Evolutionary conservation across 2,797 vertebrate genomes (phyloP).

Genomic region (Eupleurogrammus muticus): DNA sequence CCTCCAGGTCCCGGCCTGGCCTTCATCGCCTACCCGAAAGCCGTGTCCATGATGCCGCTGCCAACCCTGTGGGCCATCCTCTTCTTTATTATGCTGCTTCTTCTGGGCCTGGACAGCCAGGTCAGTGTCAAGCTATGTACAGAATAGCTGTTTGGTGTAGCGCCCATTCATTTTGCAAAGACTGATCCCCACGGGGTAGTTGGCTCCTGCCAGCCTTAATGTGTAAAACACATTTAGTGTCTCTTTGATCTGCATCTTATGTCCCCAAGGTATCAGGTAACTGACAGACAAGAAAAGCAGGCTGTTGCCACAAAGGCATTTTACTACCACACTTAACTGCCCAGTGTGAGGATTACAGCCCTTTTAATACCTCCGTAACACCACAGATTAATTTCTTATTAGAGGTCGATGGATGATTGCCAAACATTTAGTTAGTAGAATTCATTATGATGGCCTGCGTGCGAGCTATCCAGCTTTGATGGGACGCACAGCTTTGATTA

Average conservation of each 20-base stretch:
- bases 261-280: slow-evolving; percentile 48
- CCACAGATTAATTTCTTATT: slow-evolving; percentile 14
- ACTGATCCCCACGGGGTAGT: slow-evolving; percentile 3
- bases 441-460: slow-evolving; percentile 11
- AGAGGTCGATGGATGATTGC: slow-evolving; percentile 2
- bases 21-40: slow-evolving; percentile 99
- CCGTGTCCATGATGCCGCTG: slow-evolving; percentile 98
- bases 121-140: slow-evolving; percentile 75
- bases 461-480: slow-evolving; percentile 25
- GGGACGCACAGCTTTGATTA: slow-evolving; percentile 59
- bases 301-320: slow-evolving; percentile 50
- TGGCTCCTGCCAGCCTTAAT: slow-evolving; percentile 40
- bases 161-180: slow-evolving; percentile 13
- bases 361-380: slow-evolving; percentile 7
- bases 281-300: slow-evolving; percentile 41
- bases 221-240: slow-evolving; percentile 60
- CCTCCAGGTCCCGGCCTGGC: slow-evolving; percentile 95
- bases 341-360: slow-evolving; percentile 24
- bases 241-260: slow-evolving; percentile 41
- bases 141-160: slow-evolving; percentile 15
- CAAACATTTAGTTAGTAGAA: slow-evolving; percentile 19
- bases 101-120: slow-evolving; percentile 99
- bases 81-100: slow-evolving; percentile 99
- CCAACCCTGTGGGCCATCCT: slow-evolving; percentile 98
- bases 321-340: slow-evolving; percentile 27